Base-by-base conservation (phyloP, 2,113 vertebrate genomes). In the Copsychus sechellarum region DNA sequence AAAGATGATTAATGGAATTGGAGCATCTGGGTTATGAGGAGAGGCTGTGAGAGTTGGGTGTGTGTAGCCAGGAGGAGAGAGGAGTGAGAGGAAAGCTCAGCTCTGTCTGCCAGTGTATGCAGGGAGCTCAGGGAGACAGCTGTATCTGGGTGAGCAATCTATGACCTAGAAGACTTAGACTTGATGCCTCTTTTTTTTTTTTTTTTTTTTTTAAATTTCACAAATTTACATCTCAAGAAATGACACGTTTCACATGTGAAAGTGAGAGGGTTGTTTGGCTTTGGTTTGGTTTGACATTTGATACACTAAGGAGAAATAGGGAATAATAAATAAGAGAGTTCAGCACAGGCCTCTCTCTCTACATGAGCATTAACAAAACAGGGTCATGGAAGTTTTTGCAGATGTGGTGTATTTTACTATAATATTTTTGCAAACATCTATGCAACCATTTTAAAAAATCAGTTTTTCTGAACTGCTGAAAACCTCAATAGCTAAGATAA, bases 271-370 rank as follows among this genome's bases (percentile, higher is more conserved):
- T 57, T 65, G 36, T 84, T 95, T 81, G 86, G 67, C 64, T 86
- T 92, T 70, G 71, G 33, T 91, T 95, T 96, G 92, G 58, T 61
- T 93, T 5, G 20, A 86, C 51, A 40, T 94, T 95, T 92, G 88
- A 31, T 80, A 74, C 60, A 42, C 51, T 81, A 24, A n/a, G 54
- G 64, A 82, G 45, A 81, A 78, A 92, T 87, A 91, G 86, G 78
- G 91, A 94, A 60, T 92, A 93, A 92, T 82, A 60, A 93, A 85
- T 73, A 47, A 79, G 61, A 74, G 71, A 88, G 50, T 81, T 90
- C 57, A 82, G 45, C 29, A 19, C 85, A 93, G 89, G 71, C 62
- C 53, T 51, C 50, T 71, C 67, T 84, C 54, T 51, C 71, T 95
- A 87, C 87, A 45, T 69, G 60, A 93, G 61, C 45, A 48, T 88